Conservation (phyloP, 2,888 invertebrate species). For the Chrysolina haemoptera region DNA sequence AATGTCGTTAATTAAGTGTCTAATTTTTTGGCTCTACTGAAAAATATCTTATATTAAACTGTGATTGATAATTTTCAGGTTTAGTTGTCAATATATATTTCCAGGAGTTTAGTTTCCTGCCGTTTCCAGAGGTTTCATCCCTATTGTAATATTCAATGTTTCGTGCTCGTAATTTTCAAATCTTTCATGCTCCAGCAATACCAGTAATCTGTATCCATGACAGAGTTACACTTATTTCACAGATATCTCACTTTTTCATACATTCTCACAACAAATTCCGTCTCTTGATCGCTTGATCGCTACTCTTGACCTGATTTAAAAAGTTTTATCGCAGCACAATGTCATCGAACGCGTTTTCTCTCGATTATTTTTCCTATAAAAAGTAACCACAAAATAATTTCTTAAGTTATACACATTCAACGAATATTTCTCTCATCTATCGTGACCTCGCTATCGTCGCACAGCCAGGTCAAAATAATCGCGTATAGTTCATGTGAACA, state of each 20-base stretch:
- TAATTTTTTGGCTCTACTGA: too few relatives aligned
- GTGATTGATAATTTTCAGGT: too few relatives aligned
- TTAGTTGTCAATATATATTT: too few relatives aligned
- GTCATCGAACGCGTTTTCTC: constrained; percentile 5
- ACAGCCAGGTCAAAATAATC: background rate
- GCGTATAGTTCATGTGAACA: background rate
- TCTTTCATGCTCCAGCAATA: too few relatives aligned
- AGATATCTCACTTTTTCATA: constrained; percentile 7
- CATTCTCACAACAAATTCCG: background rate
- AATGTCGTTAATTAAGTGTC: too few relatives aligned
- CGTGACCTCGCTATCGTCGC: background rate
- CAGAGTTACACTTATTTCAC: background rate
- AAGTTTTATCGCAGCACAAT: constrained; percentile 2
- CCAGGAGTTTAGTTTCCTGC: too few relatives aligned
- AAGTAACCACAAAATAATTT: background rate
- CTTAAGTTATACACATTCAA: background rate
- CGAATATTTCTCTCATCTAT: constrained; percentile 3
- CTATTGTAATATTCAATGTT: too few relatives aligned
- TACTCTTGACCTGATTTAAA: constrained; percentile 9
- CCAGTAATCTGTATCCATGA: background rate
- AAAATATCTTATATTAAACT: too few relatives aligned
- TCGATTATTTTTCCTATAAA: constrained; percentile 8
- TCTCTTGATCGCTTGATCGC: background rate
- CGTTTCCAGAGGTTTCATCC: too few relatives aligned
- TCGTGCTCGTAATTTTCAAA: too few relatives aligned